Base-by-base conservation (phyloP, 2,797 vertebrate species). In the Thripadectes ignobilis region DNA sequence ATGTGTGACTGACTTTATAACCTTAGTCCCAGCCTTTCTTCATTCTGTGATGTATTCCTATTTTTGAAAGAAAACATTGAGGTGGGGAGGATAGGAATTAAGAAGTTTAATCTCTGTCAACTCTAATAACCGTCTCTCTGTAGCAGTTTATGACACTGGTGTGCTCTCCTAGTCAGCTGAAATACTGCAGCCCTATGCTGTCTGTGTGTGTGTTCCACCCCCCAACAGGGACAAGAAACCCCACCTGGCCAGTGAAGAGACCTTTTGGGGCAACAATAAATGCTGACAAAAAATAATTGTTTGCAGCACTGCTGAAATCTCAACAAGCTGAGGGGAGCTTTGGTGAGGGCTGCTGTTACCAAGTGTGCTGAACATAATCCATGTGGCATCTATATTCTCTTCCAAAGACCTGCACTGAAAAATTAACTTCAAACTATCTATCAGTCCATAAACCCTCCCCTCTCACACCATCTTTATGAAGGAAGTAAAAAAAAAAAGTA, bases 381-480 rank as follows among this genome's bases (percentile, higher is more conserved):
- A 79, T 63, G 77, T 82, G 68, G 65, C 65, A 87, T 88, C 34
- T 93, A 84, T 86, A 84, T 61, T 94, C 90, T 79, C 10, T n/a
- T 87, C 66, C 76, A 86, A 81, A 32, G 66, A 63, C 9, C 45
- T 48, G 63, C 48, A 71, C 57, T 55, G 34, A 89, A 92, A 95
- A 82, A 54, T 51, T 71, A 16, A 90, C 58, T 84, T 59, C 72
- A 83, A 86, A 83, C 59, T 95, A 82, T 75, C 92, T 95, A 58
- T 66, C 45, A 89, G 73, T 46, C 68, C 62, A 74, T 91, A 96
- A 97, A 96, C 55, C 46, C 73, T 88, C 30, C 58, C 51, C 21
- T 95, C 81, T 94, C 95, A 94, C 89, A 84, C 23, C 83, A 80
- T 88, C 91, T 86, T 96, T 97, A 97, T 96, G 84, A 97, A 95